phyloP scores from a whole-genome alignment of 1,140 invertebrate genomes.

The Diabrotica virgifera region DNA sequence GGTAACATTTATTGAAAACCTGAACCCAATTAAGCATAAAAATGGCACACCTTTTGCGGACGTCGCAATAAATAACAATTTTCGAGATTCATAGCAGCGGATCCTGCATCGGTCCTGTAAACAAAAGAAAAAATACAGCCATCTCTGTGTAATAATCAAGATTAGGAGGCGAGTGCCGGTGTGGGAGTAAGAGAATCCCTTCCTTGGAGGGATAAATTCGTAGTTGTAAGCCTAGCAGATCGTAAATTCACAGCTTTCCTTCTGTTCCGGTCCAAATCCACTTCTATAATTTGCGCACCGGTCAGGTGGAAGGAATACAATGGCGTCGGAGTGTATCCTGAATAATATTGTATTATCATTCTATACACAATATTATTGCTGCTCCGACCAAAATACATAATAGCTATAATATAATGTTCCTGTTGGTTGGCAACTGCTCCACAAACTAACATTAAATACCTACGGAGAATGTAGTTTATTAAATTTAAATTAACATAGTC shows the following conservation, averaged over 20 bases:
- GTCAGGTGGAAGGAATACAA: conserved; percentile 1
- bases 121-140: not conserved
- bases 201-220: not conserved
- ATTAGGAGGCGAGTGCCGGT: not conserved
- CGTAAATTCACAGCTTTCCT: conserved; percentile 2
- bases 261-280: not conserved
- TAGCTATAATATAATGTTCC: too few species aligned
- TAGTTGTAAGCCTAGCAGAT: not conserved
- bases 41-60: too few species aligned
- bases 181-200: not conserved
- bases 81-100: too few species aligned
- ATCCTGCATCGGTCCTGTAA: not conserved
- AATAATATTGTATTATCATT: not conserved
- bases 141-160: conserved; percentile 1
- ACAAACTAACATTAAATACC: too few species aligned
- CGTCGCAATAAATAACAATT: too few species aligned
- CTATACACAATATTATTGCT: too few species aligned
- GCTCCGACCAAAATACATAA: too few species aligned
- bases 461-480: too few species aligned
- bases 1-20: too few species aligned
- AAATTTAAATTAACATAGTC: too few species aligned
- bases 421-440: too few species aligned
- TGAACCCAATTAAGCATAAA: too few species aligned
- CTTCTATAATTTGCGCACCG: conserved; percentile 1
- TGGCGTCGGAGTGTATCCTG: not conserved